Base-by-base conservation (phyloP, 2,888 invertebrate genomes). In the Bursaphelenchus okinawaensis region DNA sequence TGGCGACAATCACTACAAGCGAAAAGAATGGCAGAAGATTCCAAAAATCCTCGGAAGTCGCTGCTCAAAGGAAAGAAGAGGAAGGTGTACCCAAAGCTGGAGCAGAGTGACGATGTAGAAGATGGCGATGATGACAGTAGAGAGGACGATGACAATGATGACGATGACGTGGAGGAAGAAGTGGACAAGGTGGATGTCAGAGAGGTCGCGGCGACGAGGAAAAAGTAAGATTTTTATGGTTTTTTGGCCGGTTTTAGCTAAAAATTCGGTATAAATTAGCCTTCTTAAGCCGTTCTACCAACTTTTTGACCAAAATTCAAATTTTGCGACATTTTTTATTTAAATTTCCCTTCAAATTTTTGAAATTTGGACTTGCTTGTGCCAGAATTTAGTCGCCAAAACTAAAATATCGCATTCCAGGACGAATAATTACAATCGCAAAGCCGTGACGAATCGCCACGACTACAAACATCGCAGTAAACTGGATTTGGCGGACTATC, bases 391-490 rank as follows among this genome's bases (percentile, higher is more conserved):
- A n/a, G n/a, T n/a, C n/a, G n/a, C n/a, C n/a, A n/a, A n/a, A n/a
- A n/a, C n/a, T n/a, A n/a, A n/a, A n/a, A n/a, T n/a, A n/a, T n/a
- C n/a, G n/a, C n/a, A n/a, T 62, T 68, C 31, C 40, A 68, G 68
- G 24, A 56, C 55, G 7, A 66, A 64, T 20, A 68, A 71, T 9
- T 77, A 76, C 67, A 74, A 73, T 59, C 74, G 80, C n/a, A 79
- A 79, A 59, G 75, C 77, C 1, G 74, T 76, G 29, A 80, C 80
- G 9, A 80, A 77, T 22, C 70, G 74, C 29, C 75, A 76, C 65
- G 80, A 80, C 63, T 70, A 70, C 66, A 73, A 71, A n/a, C 71
- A 75, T 59, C 71, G 77, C 23, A 70, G 72, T 27, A 63, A 70
- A 28, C 65, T 80, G 12, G 80, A 80, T 54, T 62, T 64, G 6